Percentiles rank a stretch among this genome's conserved stretches.
phyloP scores from a whole-genome alignment of 2,888 invertebrate species.

The Netelia virgata region DNA sequence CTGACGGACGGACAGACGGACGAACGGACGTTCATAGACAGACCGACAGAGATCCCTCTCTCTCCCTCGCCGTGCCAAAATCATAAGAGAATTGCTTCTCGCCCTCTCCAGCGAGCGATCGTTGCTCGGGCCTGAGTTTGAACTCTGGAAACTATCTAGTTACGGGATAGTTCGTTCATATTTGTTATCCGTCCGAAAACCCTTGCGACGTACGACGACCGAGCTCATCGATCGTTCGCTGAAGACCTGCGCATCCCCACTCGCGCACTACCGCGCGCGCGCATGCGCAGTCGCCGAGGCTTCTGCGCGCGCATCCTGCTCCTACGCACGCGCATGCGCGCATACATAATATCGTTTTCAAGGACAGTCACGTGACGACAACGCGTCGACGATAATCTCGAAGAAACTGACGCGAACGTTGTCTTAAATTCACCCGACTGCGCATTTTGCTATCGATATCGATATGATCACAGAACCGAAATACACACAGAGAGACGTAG shows the following conservation, averaged over 20 bases:
- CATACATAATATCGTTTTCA: neutral
- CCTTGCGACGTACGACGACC: conserved; percentile 37
- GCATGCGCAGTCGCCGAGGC: neutral
- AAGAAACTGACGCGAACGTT: too few relatives aligned
- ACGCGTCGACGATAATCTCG: neutral
- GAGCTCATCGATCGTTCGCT: conserved; percentile 10
- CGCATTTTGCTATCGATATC: neutral
- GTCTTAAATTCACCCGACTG: too few relatives aligned
- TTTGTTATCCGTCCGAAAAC: conserved; percentile 51
- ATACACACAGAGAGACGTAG: neutral
- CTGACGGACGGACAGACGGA: neutral
- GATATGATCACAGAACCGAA: neutral
- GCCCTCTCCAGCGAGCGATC: neutral
- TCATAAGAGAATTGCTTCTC: conserved; percentile 28
- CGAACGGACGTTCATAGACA: conserved; percentile 1
- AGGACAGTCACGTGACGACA: neutral
- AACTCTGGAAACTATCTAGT: conserved; percentile 18
- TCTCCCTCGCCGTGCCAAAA: neutral
- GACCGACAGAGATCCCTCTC: conserved; percentile 10
- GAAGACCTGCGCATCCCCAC: neutral
- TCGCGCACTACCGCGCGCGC: neutral
- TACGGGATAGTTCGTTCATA: conserved; percentile 25
- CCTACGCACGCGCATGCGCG: too few relatives aligned
- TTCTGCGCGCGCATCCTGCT: neutral
- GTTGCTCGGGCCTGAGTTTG: conserved; percentile 12